Evolutionary conservation across 1,140 invertebrate species (phyloP).

Genomic region (Zaprionus nigranus): DNA sequence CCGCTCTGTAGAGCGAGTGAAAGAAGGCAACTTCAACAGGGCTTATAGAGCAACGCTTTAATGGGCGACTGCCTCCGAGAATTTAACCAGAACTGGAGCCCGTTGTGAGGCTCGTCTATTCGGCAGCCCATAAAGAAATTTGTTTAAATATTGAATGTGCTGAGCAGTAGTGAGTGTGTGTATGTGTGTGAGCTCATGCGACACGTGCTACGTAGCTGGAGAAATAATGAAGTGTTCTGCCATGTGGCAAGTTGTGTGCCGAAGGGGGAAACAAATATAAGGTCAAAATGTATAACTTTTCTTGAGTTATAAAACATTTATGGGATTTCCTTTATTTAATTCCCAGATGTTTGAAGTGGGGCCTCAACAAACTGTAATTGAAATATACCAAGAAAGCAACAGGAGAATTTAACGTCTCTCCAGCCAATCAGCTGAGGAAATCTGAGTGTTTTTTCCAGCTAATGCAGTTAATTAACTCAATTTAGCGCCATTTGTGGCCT

Average conservation of each 20-base stretch:
- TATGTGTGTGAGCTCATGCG: not conserved
- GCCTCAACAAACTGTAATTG: not conserved
- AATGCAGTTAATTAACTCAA: slow-evolving; percentile 46
- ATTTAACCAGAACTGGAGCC: not conserved
- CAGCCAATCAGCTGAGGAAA: slow-evolving; percentile 21
- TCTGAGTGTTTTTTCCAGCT: slow-evolving; percentile 7
- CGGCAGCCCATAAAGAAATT: slow-evolving; percentile 10
- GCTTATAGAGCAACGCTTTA: slow-evolving; percentile 12
- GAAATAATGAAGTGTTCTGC: not conserved
- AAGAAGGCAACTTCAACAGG: not conserved
- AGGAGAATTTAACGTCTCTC: not conserved
- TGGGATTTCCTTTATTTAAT: slow-evolving; percentile 12
- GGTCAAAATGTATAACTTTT: not conserved
- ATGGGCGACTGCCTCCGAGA: slow-evolving; percentile 5
- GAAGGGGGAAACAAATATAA: not conserved
- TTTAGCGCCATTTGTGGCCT: slow-evolving; percentile 19
- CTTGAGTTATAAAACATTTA: slow-evolving; percentile 31
- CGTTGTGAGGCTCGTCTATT: not conserved
- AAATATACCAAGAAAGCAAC: not conserved
- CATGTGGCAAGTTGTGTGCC: not conserved
- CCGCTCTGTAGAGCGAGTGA: not conserved
- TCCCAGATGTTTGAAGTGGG: slow-evolving; percentile 14
- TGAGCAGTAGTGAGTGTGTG: not conserved
- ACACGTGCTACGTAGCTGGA: slow-evolving; percentile 15
- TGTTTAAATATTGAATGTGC: slow-evolving; percentile 38